Evolutionary conservation across 2,113 vertebrate genomes (phyloP).

Genomic region (Zingel zingel): DNA sequence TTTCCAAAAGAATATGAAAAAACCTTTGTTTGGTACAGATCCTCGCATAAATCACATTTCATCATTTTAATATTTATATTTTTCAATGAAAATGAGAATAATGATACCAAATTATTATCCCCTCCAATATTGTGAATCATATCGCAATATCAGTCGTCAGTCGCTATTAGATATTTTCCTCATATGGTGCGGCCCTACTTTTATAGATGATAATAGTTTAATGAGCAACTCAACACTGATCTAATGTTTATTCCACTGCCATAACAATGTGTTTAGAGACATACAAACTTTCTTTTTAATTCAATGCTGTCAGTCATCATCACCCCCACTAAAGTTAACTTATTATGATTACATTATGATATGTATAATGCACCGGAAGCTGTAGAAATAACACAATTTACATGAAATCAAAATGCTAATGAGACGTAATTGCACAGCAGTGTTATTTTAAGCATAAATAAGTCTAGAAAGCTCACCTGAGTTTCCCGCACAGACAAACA

Average conservation of each 20-base stretch:
- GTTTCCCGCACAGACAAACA: slow-evolving; percentile 1
- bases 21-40: no score
- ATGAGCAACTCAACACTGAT: not conserved
- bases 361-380: slow-evolving; percentile 54
- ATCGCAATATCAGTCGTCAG: no score
- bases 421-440: slow-evolving; percentile 45
- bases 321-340: slow-evolving; percentile 20
- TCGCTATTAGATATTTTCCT: no score
- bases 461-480: slow-evolving; percentile 3
- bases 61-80: no score
- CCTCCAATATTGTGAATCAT: no score
- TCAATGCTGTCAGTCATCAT: slow-evolving; percentile 39
- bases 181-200: no score
- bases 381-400: slow-evolving; percentile 48
- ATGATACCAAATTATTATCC: no score
- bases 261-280: not conserved
- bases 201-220: not conserved
- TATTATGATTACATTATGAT: slow-evolving; percentile 55
- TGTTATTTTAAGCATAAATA: slow-evolving; percentile 27
- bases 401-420: slow-evolving; percentile 61
- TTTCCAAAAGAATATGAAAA: no score
- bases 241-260: slow-evolving; percentile 22
- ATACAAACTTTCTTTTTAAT: slow-evolving; percentile 11
- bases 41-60: no score
- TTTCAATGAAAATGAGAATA: no score